These are phyloP conservation scores for Acestrorhynchus altus DNA, from an alignment of 2,797 vertebrate species.

Conservation along the genomic window DNA sequence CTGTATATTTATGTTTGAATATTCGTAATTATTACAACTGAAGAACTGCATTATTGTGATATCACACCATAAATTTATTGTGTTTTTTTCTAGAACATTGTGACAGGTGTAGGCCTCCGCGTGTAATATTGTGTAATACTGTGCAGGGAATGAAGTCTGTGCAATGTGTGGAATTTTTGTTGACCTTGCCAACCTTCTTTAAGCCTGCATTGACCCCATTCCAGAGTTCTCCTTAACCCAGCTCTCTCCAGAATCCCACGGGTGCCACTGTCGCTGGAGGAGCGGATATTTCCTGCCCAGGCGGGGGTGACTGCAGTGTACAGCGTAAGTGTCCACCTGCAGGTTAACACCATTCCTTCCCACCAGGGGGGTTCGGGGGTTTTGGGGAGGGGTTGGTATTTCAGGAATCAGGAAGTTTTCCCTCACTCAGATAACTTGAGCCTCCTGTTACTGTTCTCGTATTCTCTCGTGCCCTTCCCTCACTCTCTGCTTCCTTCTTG, in stretches of 20 bases:
- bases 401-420: neutral
- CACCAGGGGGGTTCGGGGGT: too few relatives aligned
- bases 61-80: too few relatives aligned
- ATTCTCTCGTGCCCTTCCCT: neutral
- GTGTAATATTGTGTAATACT: too few relatives aligned
- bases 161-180: neutral
- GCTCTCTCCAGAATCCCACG: conserved; percentile 72
- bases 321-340: conserved; percentile 74
- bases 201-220: conserved; percentile 40
- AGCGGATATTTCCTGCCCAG: conserved; percentile 80
- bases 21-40: too few relatives aligned
- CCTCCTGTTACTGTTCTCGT: neutral
- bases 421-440: neutral
- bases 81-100: too few relatives aligned
- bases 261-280: conserved; percentile 78
- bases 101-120: too few relatives aligned
- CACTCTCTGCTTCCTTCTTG: neutral
- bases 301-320: conserved; percentile 80
- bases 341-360: conserved; percentile 4
- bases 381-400: too few relatives aligned
- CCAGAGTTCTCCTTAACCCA: conserved; percentile 69
- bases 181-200: conserved; percentile 34
- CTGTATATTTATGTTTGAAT: too few relatives aligned
- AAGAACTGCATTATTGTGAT: too few relatives aligned
- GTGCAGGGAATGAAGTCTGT: too few relatives aligned